Base-by-base conservation (phyloP, 2,797 vertebrate species). In the Chromis chromis region DNA sequence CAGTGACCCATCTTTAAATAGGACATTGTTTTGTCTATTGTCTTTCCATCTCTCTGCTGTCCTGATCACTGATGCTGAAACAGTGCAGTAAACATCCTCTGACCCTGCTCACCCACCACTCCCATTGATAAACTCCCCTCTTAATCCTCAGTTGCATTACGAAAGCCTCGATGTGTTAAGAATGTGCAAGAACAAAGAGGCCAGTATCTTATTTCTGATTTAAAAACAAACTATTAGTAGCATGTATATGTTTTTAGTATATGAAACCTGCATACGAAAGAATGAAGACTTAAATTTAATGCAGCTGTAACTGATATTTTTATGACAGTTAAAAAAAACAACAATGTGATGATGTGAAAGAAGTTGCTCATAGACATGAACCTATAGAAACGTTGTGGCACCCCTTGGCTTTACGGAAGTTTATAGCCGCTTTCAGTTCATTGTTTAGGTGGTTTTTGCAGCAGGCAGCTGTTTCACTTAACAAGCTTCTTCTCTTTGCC, bases 61-160 rank as follows among this genome's bases (percentile, higher is more conserved):
- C 81, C 83, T 72, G 63, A 86, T 80, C 79, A 59, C 57, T 74
- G 73, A 89, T 81, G 84, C 82, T 88, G 81, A 86, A 79, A 55
- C 70, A 1, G 40, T 65, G 57, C 33, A 0, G 87, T 91, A 94
- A 94, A 94, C 92, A 92, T 94, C 92, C 92, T 93, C 80, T 86
- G 81, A 87, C 69, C 74, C 27, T 17, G 42, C 42, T 17, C 64
- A 74, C 64, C 60, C 58, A 7, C 54, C 78, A 40, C 80, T 82
- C 73, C 66, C 54, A 75, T 55, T 60, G 70, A 83, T 65, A 69
- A 78, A 73, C 62, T 70, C 13, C 56, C 25, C 19, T 53, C n/a
- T 24, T 66, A 55, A 68, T 84, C 58, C 55, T 70, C 63, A 17
- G 6, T 46, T 59, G 57, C 64, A 65, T 64, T 56, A 25, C 11